phyloP scores from a whole-genome alignment of 2,113 vertebrate species.

The Apaloderma vittatum region DNA sequence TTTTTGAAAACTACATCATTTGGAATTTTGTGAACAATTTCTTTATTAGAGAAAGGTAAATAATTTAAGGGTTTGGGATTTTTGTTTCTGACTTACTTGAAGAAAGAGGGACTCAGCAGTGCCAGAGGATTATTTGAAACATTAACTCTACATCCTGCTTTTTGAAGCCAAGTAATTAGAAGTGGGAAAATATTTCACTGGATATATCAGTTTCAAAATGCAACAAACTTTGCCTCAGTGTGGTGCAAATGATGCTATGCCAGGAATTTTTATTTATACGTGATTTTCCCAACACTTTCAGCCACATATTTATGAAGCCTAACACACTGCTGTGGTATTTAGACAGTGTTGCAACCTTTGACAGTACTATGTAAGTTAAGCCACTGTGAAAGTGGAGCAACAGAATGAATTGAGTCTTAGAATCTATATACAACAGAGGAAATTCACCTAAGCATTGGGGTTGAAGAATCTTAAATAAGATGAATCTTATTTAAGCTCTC shows the following conservation, averaged over 20 bases:
- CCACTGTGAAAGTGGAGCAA: neutral
- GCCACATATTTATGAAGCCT: neutral
- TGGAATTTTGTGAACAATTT: slow-evolving; percentile 15
- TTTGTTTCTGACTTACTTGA: neutral
- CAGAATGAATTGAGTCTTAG: neutral
- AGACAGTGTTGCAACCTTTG: neutral
- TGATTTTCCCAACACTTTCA: neutral
- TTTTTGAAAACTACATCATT: neutral
- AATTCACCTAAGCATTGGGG: neutral
- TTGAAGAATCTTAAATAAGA: neutral
- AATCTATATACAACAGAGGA: neutral
- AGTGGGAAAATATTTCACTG: neutral
- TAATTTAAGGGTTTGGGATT: neutral
- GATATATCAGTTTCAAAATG: neutral
- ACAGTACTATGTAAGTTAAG: neutral
- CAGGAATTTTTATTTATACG: neutral
- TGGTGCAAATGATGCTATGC: neutral
- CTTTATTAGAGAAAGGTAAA: slow-evolving; percentile 21
- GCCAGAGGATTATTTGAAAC: neutral
- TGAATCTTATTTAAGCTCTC: neutral
- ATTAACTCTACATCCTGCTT: neutral
- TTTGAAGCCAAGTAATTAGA: neutral
- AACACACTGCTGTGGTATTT: neutral
- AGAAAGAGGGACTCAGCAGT: neutral
- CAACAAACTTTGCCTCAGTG: neutral